These are phyloP conservation scores for Prorops nasuta DNA, from an alignment of 1,140 invertebrate genomes.

Conservation along the genomic window DNA sequence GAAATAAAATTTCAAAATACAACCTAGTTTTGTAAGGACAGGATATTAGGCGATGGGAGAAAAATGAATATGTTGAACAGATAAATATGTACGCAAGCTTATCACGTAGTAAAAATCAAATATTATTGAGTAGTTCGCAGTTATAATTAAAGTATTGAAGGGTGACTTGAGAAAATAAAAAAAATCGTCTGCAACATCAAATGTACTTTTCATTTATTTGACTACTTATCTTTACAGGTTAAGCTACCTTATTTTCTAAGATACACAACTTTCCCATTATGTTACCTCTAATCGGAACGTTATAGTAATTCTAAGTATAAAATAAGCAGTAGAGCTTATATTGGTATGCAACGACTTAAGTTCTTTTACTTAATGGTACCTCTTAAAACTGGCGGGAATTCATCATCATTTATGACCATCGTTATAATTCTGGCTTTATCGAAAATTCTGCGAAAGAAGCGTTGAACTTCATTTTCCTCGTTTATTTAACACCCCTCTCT, in stretches of 20 bases:
- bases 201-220: constrained; percentile 57
- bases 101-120: too few species aligned
- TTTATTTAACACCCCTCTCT: too few species aligned
- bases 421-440: constrained; percentile 20
- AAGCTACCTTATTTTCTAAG: constrained; percentile 53
- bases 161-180: constrained; percentile 27
- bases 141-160: too few species aligned
- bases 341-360: constrained; percentile 51
- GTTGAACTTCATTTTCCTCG: constrained; percentile 20
- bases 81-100: too few species aligned
- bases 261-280: constrained; percentile 56
- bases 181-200: constrained; percentile 48
- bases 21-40: too few species aligned
- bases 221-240: constrained; percentile 56
- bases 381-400: constrained; percentile 41
- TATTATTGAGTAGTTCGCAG: too few species aligned
- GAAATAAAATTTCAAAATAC: too few species aligned
- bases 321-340: constrained; percentile 56
- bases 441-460: constrained; percentile 25
- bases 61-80: too few species aligned
- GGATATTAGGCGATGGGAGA: too few species aligned
- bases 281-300: constrained; percentile 48
- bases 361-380: constrained; percentile 42
- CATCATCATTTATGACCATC: constrained; percentile 22
- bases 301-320: constrained; percentile 55